Evolutionary conservation across 2,797 vertebrate genomes (phyloP).

Genomic region (Hyperoplus lanceolatus): DNA sequence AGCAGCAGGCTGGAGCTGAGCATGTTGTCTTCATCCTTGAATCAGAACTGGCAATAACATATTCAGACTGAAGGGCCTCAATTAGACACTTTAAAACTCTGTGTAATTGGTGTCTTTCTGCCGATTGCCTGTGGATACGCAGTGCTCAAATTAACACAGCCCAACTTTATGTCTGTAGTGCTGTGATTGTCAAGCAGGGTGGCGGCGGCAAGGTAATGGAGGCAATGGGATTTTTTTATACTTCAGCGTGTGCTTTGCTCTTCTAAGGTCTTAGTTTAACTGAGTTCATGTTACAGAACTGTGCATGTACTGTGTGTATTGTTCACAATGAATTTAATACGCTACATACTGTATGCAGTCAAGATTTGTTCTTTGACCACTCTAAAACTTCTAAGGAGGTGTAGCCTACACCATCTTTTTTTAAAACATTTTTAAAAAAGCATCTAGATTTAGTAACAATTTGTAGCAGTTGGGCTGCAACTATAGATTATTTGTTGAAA

Average conservation of each 20-base stretch:
- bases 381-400: neutral
- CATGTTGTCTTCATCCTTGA: slow-evolving; percentile 85
- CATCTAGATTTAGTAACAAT: neutral
- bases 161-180: slow-evolving; percentile 73
- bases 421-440: no score
- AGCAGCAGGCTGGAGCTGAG: slow-evolving; percentile 78
- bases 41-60: slow-evolving; percentile 85
- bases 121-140: slow-evolving; percentile 83
- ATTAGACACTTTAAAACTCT: slow-evolving; percentile 86
- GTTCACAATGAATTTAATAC: slow-evolving; percentile 1
- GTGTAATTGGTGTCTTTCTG: slow-evolving; percentile 86
- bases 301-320: slow-evolving; percentile 7
- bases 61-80: slow-evolving; percentile 88
- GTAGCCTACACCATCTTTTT: neutral
- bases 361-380: neutral
- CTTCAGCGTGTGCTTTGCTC: slow-evolving; percentile 29
- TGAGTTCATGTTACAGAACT: slow-evolving; percentile 7
- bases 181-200: slow-evolving; percentile 76
- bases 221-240: slow-evolving; percentile 49
- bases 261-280: slow-evolving; percentile 15
- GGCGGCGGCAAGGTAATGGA: slow-evolving; percentile 67
- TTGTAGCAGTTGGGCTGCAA: neutral
- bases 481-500: neutral
- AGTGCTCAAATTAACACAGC: slow-evolving; percentile 80
- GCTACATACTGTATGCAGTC: neutral